Evolutionary conservation across 2,113 vertebrate genomes (phyloP), one percentile per base, ranked within the genome.

Genomic region (Numida meleagris): DNA sequence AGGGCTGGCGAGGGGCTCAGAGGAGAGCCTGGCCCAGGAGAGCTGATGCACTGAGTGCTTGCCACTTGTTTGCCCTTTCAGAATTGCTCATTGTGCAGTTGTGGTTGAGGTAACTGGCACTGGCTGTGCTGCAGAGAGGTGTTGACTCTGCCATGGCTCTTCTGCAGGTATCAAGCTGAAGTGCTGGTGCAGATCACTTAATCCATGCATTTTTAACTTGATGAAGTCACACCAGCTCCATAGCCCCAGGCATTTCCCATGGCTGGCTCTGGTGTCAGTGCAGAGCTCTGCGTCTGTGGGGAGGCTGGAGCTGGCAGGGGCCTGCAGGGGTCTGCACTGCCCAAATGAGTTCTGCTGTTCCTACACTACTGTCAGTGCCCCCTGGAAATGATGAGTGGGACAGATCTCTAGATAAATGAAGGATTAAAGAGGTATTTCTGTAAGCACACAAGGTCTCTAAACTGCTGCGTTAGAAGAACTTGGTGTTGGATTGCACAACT

Each of bases 361-460:
- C 31, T 16, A 12, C 17, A 42, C 45, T 42, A 3, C 40, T 48
- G n/a, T 45, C 0, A 0, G 27, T 48, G 29, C 0, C 33, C 29
- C 31, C 5, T 17, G 55, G 55, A 50, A 65, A 55, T 13, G 17
- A 20, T 19, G 68, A 12, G 53, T 8, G 59, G 70, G 45, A 20
- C 33, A 34, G n/a, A 57, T 8, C 29, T 55, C 38, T 38, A 0
- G 84, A 6, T 9, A 34, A 38, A 46, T 13, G 25, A 48, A 27
- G 43, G 63, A 8, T 79, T 75, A 50, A 51, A 42, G 67, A 42
- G 51, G 50, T 42, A 18, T 70, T 72, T 53, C 78, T 77, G 45
- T 45, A 46, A 55, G 59, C 21, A 4, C 15, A 8, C 0, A 18
- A 38, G 53, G 15, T 68, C 29, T 66, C 66, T 14, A 14, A 73